Base-by-base conservation (phyloP, 1,140 invertebrate species). In the Drosophila ironensis region DNA sequence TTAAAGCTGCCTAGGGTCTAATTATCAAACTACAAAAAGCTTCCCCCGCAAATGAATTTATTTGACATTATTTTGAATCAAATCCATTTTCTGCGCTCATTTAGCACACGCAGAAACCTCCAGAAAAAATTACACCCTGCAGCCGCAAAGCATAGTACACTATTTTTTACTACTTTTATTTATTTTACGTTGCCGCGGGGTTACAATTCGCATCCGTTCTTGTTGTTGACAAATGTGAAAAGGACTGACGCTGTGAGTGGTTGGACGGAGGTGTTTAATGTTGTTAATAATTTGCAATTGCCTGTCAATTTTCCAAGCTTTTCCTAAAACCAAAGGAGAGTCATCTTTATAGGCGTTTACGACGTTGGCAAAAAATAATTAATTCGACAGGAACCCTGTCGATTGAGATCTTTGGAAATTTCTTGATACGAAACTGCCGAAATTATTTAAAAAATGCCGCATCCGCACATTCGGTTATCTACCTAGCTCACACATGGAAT, bases 261-360 rank as follows among this genome's bases (percentile, higher is more conserved):
- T n/a, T n/a, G n/a, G n/a, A n/a, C n/a, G n/a, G n/a, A n/a, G n/a
- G n/a, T 40, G 47, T 30, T 63, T 14, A 64, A 44, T 77, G 69
- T 51, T 45, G 73, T 77, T 73, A 84, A 82, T 84, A 78, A 73
- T 73, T 73, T 63, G 61, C 69, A 77, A 77, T 72, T 60, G 30
- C 35, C 38, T 84, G 77, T 84, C 77, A 82, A 77, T 64, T 77
- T 30, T 51, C 22, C 14, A n/a, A n/a, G n/a, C n/a, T n/a, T n/a
- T n/a, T n/a, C n/a, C n/a, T n/a, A n/a, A n/a, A n/a, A n/a, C n/a
- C n/a, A n/a, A n/a, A n/a, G n/a, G n/a, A n/a, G n/a, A 38, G 17
- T 45, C 20, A 19, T 6, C 11, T 30, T 30, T 7, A 28, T 11
- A n/a, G 28, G 28, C 11, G 27, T 30, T 11, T n/a, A n/a, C n/a